Base-by-base conservation (phyloP, 2,113 vertebrate species). In the Phaetusa simplex region DNA sequence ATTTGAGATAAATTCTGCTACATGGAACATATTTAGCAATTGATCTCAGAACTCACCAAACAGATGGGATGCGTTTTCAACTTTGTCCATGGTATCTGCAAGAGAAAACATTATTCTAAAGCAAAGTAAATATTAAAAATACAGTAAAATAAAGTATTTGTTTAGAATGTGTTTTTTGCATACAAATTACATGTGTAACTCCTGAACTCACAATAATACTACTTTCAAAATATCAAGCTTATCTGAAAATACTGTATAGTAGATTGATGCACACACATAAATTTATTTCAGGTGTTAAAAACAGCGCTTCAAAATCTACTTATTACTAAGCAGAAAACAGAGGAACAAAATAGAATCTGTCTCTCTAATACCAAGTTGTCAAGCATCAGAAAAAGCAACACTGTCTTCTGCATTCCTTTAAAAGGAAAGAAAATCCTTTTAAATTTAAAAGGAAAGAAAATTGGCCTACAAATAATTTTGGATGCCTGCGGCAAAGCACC, bases 71-170 rank as follows among this genome's bases (percentile, higher is more conserved):
- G 99, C 56, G 99, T 99, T 98, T 99, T 99, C 95, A 99, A 90
- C 97, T 99, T 99, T 86, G 99, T 99, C 99, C 99, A 99, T 90
- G 99, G 99, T 96, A 99, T 99, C 99, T 99, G 97, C 55, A 96
- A 98, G 77, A 53, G 30, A 96, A 96, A 95, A 93, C 23, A 88
- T 90, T 86, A 83, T 40, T 94, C 88, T 95, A 95, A 97, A 97
- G 82, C n/a, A 47, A 95, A 96, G 86, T 45, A 79, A 92, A 71
- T 58, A n/a, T 45, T 58, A 76, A 85, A 92, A 91, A 90, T 34
- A 71, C 21, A 56, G 27, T 50, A 45, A 67, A 94, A 70, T 16
- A 73, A 45, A 72, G 19, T 23, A 76, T 40, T 76, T 61, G 4
- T 59, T 92, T 17, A 73, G 14, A 58, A 90, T 36, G 20, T 42